Percentiles rank a stretch among this genome's conserved stretches.
Evolutionary conservation across 1,140 invertebrate genomes (phyloP).

Genomic region (Hylaeus volcanicus): DNA sequence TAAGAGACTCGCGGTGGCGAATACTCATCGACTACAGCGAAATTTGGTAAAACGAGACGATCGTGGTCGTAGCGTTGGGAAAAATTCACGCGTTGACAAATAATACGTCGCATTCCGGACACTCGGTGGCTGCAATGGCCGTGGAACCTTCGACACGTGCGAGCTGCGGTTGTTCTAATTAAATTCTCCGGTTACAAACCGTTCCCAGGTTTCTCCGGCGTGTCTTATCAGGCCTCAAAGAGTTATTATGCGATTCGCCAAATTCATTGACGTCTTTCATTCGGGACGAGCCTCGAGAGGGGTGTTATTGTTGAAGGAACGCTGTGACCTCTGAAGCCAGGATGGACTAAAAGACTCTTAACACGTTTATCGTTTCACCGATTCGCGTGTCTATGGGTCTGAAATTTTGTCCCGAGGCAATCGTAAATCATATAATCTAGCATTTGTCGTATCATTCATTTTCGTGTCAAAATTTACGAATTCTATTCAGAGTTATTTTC

Average conservation of each 20-base stretch:
- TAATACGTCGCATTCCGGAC: background rate
- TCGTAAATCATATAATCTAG: too few relatives aligned
- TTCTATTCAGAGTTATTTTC: too few relatives aligned
- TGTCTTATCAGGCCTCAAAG: constrained; percentile 32
- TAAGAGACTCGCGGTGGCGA: background rate
- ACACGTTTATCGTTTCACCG: too few relatives aligned
- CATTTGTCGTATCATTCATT: too few relatives aligned
- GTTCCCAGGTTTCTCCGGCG: constrained; percentile 38
- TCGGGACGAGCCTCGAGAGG: constrained; percentile 6
- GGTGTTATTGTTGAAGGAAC: background rate
- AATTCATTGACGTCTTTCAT: constrained; percentile 31
- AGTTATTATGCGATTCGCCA: constrained; percentile 3
- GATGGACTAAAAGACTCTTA: background rate
- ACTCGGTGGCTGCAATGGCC: background rate
- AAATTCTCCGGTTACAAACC: constrained; percentile 46
- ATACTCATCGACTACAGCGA: background rate
- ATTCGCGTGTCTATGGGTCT: too few relatives aligned
- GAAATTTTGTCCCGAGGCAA: too few relatives aligned
- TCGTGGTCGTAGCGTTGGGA: too few relatives aligned
- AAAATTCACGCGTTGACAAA: background rate
- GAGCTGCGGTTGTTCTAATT: constrained; percentile 37
- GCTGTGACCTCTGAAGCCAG: constrained; percentile 1
- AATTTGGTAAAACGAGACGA: background rate
- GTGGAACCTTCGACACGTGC: constrained; percentile 26
- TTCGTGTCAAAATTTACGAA: too few relatives aligned